Conservation (phyloP, 2,888 invertebrate genomes). For the Agrilus biguttatus region DNA sequence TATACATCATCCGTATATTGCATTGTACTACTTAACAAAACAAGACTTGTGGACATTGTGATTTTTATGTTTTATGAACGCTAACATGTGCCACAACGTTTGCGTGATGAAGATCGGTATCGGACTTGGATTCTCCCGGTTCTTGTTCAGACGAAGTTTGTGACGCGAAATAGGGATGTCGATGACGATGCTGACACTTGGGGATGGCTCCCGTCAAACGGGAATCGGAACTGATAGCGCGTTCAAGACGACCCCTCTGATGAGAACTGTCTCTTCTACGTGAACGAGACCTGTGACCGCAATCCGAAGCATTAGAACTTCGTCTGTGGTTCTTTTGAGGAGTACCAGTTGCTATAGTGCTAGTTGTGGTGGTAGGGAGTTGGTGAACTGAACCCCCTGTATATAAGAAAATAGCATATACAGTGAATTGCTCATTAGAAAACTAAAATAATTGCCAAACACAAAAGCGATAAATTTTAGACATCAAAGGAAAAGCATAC, state of each 20-base stretch:
- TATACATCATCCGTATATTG: no score
- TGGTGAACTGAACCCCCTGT: conserved; percentile 23
- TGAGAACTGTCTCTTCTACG: conserved; percentile 22
- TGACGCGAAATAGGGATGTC: conserved; percentile 15
- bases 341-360: conserved; percentile 13
- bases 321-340: conserved; percentile 15
- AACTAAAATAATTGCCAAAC: no score
- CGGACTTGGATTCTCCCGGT: conserved; percentile 19
- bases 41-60: neutral
- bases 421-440: neutral
- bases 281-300: conserved; percentile 21
- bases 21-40: conserved; percentile 2
- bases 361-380: conserved; percentile 16
- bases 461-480: neutral
- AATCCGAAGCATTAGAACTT: conserved; percentile 32
- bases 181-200: conserved; percentile 13
- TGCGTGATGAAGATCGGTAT: conserved; percentile 21
- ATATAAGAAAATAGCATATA: conserved; percentile 4
- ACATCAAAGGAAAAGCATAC: neutral
- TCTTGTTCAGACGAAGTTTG: conserved; percentile 23
- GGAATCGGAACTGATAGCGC: conserved; percentile 28
- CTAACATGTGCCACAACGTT: conserved; percentile 6
- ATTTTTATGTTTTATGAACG: conserved; percentile 8
- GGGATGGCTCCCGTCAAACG: conserved; percentile 23
- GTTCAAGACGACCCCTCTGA: conserved; percentile 21